Evolutionary conservation across 2,113 vertebrate genomes (phyloP).

Genomic region (Passer montanus): DNA sequence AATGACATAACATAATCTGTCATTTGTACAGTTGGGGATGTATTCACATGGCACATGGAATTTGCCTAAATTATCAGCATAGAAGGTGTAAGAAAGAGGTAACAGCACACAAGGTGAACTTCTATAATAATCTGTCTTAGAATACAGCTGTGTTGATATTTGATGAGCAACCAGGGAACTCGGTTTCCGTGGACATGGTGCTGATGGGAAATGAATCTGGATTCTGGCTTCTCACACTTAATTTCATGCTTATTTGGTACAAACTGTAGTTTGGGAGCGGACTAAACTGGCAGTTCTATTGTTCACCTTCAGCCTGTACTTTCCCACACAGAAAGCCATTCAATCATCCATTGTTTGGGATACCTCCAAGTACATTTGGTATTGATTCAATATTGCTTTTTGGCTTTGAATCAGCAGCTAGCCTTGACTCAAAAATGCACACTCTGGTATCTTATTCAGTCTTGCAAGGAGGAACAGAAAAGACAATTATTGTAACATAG

Average conservation of each 20-base stretch:
- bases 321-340: not conserved
- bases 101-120: not conserved
- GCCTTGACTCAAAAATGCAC: not conserved
- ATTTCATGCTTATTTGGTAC: not conserved
- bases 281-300: not conserved
- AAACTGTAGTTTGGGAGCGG: not conserved
- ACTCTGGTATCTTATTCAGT: not conserved
- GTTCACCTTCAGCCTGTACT: not conserved
- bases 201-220: not conserved
- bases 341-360: not conserved
- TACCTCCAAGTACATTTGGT: not conserved
- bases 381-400: not conserved
- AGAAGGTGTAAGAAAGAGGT: not conserved
- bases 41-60: not conserved
- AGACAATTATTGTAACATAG: not conserved
- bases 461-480: not conserved
- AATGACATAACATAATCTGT: not conserved
- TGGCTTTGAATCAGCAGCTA: not conserved
- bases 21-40: not conserved
- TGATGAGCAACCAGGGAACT: not conserved
- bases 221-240: not conserved
- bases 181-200: rapidly evolving
- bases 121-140: not conserved
- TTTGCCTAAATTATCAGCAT: not conserved
- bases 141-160: not conserved